Percentiles rank a stretch among this genome's conserved stretches.
Conservation (phyloP, 1,140 invertebrate genomes). For the Drosophila bifasciata region DNA sequence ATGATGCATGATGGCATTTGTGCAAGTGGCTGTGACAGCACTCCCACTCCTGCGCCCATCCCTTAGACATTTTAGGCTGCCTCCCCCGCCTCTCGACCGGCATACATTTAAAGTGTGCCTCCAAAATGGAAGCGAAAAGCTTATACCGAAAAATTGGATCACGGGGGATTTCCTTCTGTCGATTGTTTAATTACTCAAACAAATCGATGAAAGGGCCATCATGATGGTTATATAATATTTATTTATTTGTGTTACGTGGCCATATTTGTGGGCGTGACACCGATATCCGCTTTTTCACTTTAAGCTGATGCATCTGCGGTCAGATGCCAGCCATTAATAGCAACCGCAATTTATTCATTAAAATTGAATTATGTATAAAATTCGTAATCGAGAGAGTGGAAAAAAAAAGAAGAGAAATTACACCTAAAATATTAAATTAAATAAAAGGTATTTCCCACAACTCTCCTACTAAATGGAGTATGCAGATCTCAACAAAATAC, state of each 20-base stretch:
- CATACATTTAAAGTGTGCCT: not conserved
- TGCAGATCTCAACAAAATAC: too few relatives aligned
- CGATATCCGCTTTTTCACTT: constrained; percentile 40
- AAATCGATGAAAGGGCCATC: constrained; percentile 16
- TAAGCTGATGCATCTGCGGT: constrained; percentile 11
- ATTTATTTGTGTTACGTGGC: not conserved
- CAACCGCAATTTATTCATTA: constrained; percentile 23
- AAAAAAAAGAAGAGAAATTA: constrained; percentile 8
- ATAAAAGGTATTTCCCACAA: too few relatives aligned
- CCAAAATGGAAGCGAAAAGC: constrained; percentile 31
- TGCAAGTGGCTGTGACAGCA: constrained; percentile 68
- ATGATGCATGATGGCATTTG: constrained; percentile 73
- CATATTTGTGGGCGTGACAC: constrained; percentile 15
- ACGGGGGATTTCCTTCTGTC: constrained; percentile 35
- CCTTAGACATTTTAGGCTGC: constrained; percentile 41
- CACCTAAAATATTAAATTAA: constrained; percentile 6
- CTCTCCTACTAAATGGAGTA: too few relatives aligned
- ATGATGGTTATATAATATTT: not conserved
- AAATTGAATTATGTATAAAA: constrained; percentile 42
- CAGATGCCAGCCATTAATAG: constrained; percentile 12
- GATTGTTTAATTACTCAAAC: constrained; percentile 49
- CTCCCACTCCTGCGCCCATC: not conserved
- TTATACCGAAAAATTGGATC: constrained; percentile 37
- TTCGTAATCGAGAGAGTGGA: constrained; percentile 2
- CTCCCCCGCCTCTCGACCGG: not conserved